Evolutionary conservation across 1,140 invertebrate genomes (phyloP).

Genomic region (Leptinotarsa lineolata): DNA sequence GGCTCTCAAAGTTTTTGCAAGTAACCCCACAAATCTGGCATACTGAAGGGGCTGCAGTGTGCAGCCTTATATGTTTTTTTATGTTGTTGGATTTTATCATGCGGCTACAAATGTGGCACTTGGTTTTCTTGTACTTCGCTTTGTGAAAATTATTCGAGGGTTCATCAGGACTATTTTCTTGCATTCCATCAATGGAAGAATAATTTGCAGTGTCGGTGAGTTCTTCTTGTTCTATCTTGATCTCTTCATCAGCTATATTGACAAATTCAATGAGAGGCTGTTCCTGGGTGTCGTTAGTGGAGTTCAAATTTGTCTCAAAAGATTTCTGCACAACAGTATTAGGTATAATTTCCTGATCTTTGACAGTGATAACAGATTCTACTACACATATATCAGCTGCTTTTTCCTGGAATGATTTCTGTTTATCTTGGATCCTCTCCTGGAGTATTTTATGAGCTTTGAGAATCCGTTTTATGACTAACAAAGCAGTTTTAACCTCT

Average conservation of each 20-base stretch:
- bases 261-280: neutral
- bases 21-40: constrained; percentile 44
- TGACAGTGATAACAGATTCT: neutral
- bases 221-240: neutral
- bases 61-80: constrained; percentile 40
- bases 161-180: neutral
- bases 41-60: constrained; percentile 37
- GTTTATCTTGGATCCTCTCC: neutral
- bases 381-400: neutral
- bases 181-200: neutral
- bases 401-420: neutral
- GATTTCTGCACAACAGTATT: too few species aligned
- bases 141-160: neutral
- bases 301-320: too few species aligned
- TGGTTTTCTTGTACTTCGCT: constrained; percentile 3
- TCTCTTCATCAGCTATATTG: neutral
- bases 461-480: constrained; percentile 33
- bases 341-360: neutral
- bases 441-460: constrained; percentile 29
- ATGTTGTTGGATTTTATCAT: constrained; percentile 37
- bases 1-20: constrained; percentile 46
- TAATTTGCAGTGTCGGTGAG: too few species aligned
- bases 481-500: constrained; percentile 36
- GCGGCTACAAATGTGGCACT: constrained; percentile 39
- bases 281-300: neutral